Base-by-base conservation (phyloP, 2,888 invertebrate genomes). In the Ephialtes manifestator region DNA sequence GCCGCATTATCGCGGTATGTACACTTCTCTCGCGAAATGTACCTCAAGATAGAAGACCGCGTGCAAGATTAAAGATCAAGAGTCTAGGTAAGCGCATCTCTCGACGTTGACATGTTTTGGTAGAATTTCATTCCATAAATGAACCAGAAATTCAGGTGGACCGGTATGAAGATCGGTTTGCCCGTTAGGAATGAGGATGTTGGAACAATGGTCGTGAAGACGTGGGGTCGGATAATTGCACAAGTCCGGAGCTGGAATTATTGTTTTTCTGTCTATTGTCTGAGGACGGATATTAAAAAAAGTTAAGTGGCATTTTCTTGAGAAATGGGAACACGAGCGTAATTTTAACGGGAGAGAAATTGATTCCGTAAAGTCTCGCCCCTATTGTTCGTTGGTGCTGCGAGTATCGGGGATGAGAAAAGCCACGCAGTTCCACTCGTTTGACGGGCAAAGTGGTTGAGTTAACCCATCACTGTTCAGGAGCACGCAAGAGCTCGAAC, bases 231-330 rank as follows among this genome's bases (percentile, higher is more conserved):
- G 28, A 60, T 63, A 60, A 51, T 63, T 55, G 51, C 18, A 53
- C 63, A 81, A 7, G 10, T 76, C 48, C 43, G 4, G 18, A 39
- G 24, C 31, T 15, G 48, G 48, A 13, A 20, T 48, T 20, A 67
- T 43, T 72, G 24, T 53, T 67, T 74, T 67, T 55, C 70, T 71
- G 55, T 60, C 70, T 65, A 82, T 82, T 81, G 75, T 81, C 70
- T 75, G 11, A 20, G 43, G 58, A 31, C 13, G 11, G 39, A 39
- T 31, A 46, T 31, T 55, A 65, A 78, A 39, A 18, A 63, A 75
- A 65, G 85, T 83, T 35, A 75, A 79, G 83, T 82, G 84, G 82
- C 84, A 87, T 86, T 85, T 68, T 78, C n/a, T 28, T 65, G 79
- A 28, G 74, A 79, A 84, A 84, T 48, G 67, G 68, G 84, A 74